phyloP scores from a whole-genome alignment of 2,888 invertebrate genomes.

The Lithophane ornitopus region DNA sequence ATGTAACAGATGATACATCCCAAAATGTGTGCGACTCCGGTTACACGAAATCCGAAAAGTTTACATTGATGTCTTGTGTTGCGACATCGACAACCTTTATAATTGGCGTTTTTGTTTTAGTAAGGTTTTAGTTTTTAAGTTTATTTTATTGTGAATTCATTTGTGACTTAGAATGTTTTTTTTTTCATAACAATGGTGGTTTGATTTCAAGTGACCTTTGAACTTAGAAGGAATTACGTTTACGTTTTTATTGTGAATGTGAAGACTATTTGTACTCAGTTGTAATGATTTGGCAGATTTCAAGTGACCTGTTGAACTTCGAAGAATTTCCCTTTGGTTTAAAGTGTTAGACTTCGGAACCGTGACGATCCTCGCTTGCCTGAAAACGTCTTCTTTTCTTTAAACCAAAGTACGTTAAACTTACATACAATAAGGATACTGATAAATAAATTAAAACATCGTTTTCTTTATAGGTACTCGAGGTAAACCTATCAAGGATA shows the following conservation, averaged over 20 bases:
- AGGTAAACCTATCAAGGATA: background rate
- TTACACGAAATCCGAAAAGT: too few relatives aligned
- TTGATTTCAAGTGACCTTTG: too few relatives aligned
- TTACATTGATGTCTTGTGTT: too few relatives aligned
- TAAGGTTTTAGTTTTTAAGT: background rate
- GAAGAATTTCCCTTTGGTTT: background rate
- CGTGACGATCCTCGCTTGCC: background rate
- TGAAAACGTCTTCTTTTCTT: background rate
- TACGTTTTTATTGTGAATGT: too few relatives aligned
- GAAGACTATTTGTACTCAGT: too few relatives aligned
- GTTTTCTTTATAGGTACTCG: constrained; percentile 54
- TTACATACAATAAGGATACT: background rate
- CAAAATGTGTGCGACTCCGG: too few relatives aligned
- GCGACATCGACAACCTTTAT: too few relatives aligned
- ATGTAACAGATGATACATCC: too few relatives aligned
- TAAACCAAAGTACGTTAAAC: background rate
- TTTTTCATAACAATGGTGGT: background rate
- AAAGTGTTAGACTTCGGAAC: background rate
- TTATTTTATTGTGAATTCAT: background rate
- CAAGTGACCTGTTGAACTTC: background rate
- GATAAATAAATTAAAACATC: background rate
- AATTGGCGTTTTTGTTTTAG: too few relatives aligned
- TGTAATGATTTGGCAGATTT: too few relatives aligned
- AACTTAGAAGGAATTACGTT: too few relatives aligned
- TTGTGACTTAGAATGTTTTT: background rate